Evolutionary conservation across 2,888 invertebrate species (phyloP).

Genomic region (Stenodera caucasica): DNA sequence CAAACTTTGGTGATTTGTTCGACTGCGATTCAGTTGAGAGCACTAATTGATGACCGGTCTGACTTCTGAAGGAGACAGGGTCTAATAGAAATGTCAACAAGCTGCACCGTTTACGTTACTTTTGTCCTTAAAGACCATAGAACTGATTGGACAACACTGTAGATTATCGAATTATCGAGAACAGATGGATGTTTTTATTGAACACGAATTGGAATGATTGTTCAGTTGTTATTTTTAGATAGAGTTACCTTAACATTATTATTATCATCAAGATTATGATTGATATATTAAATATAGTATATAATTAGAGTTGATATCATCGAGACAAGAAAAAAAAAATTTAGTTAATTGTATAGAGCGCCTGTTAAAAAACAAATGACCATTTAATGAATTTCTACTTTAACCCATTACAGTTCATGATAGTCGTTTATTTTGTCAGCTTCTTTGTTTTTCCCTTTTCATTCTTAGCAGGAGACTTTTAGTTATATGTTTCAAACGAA

Average conservation of each 20-base stretch:
- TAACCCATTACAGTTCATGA: constrained; percentile 21
- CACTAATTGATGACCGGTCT: constrained; percentile 55
- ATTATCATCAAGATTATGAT: no score
- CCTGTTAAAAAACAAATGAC: constrained; percentile 13
- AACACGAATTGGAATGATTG: neutral
- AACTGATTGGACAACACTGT: constrained; percentile 9
- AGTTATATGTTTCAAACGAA: neutral
- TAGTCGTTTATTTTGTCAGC: constrained; percentile 17
- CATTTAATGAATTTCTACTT: constrained; percentile 23
- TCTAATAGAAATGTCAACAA: constrained; percentile 56
- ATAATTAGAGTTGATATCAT: no score
- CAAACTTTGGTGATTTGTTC: constrained; percentile 50
- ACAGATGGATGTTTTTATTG: constrained; percentile 4
- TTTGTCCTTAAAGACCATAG: constrained; percentile 28
- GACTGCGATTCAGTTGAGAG: constrained; percentile 48
- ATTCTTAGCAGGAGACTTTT: neutral
- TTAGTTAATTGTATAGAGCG: no score
- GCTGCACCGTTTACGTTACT: constrained; percentile 40
- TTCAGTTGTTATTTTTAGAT: neutral
- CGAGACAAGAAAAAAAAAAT: no score
- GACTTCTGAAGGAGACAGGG: constrained; percentile 52
- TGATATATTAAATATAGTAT: no score
- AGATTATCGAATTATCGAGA: constrained; percentile 16
- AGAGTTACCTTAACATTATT: no score
- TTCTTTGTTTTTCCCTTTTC: constrained; percentile 8